Conservation (phyloP, 2,113 vertebrate species). For the Diadophis punctatus region DNA sequence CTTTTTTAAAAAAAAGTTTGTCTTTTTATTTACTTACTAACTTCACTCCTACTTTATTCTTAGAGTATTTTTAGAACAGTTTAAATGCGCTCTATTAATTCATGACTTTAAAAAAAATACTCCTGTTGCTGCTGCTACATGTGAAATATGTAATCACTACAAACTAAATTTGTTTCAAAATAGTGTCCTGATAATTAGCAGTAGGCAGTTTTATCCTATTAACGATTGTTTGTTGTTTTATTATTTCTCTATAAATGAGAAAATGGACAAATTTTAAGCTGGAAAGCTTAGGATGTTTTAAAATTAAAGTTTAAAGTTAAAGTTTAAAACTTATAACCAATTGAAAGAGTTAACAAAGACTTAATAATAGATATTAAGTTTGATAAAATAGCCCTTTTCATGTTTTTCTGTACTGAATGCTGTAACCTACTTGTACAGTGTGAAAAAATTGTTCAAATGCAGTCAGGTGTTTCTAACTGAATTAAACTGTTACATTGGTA, state of each 20-base stretch:
- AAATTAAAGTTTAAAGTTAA: background rate
- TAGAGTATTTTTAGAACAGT: background rate
- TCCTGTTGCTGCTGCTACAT: background rate
- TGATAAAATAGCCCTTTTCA: background rate
- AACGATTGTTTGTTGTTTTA: background rate
- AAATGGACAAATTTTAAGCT: background rate
- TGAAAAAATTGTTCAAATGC: background rate
- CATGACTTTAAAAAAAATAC: constrained; percentile 22
- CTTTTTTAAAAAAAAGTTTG: background rate
- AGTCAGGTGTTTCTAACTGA: background rate
- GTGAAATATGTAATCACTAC: constrained; percentile 11
- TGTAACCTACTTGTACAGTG: background rate
- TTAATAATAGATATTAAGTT: background rate
- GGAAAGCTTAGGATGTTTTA: background rate
- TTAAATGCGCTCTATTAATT: background rate
- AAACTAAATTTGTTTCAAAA: constrained; percentile 9
- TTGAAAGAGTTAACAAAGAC: background rate
- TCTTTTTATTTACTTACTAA: background rate
- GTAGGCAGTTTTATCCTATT: background rate
- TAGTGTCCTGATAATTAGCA: background rate
- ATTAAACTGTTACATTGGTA: background rate
- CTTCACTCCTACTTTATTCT: background rate
- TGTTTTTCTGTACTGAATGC: background rate
- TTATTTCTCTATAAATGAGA: background rate
- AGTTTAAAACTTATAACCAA: background rate